Evolutionary conservation across 2,113 vertebrate species (phyloP), one percentile per base, ranked within the genome.

Genomic region (Equus przewalskii): DNA sequence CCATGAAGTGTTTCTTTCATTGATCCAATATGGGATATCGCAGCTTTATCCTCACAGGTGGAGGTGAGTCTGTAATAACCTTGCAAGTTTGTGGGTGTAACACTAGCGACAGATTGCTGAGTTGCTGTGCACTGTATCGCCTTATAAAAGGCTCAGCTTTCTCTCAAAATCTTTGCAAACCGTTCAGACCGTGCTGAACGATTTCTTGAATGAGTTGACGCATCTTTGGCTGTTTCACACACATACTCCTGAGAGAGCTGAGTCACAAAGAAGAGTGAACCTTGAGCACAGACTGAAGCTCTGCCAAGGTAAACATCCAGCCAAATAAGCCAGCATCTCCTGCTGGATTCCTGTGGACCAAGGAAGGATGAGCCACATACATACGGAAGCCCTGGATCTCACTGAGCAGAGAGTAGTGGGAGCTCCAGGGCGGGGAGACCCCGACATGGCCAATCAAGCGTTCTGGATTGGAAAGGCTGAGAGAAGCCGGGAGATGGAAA

Each of bases 401-500:
- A 67, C 28, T 13, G 72, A 84, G 41, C 78, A 65, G 84, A 64
- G 67, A 91, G 41, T 26, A 46, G 33, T 54, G 30, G 82, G 85
- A 84, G 12, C 60, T 95, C 89, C 76, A 70, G 56, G 81, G 83
- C 60, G 62, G 72, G 30, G 56, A 87, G 82, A 88, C 83, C 62
- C 82, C 51, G 75, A 96, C 73, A 82, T 56, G 83, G 87, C 92
- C 97, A 96, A 96, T 97, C 46, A 90, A 89, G 73, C 0, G 0
- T 70, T 56, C 76, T 93, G 95, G 65, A 46, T 95, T 90, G 92
- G 79, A 97, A 81, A 96, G 95, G 93, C 87, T 85, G 49, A 56
- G 91, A 85, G 87, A 95, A 91, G 94, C 96, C 96, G 16, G 94
- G 86, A 98, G 96, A 98, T 51, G 95, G 97, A 98, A 98, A 98